Evolutionary conservation across 1,140 invertebrate genomes (phyloP).

Genomic region (Bursaphelenchus mucronatus): DNA sequence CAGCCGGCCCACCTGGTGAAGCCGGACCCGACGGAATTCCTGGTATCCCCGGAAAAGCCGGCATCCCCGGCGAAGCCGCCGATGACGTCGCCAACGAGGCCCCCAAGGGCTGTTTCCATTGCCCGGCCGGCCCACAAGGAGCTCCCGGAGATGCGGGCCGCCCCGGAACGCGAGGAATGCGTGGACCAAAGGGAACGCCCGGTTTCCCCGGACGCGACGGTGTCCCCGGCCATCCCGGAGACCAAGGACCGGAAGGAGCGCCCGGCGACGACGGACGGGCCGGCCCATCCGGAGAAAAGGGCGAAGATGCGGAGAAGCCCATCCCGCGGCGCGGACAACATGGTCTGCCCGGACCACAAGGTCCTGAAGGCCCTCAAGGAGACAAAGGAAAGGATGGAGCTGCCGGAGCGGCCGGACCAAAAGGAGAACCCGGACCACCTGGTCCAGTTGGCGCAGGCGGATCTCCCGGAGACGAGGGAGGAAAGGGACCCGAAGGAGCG

Average conservation of each 20-base stretch:
- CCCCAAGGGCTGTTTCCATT: constrained; percentile 38
- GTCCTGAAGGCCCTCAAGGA: neutral
- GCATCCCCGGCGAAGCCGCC: constrained; percentile 40
- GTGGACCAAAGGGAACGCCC: constrained; percentile 29
- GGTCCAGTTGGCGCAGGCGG: constrained; percentile 22
- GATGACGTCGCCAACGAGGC: constrained; percentile 41
- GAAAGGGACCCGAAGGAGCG: constrained; percentile 13
- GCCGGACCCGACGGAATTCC: constrained; percentile 23
- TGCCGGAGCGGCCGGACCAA: neutral
- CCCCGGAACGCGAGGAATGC: constrained; percentile 48
- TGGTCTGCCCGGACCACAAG: constrained; percentile 36
- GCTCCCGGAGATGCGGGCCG: constrained; percentile 20
- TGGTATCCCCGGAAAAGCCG: constrained; percentile 12
- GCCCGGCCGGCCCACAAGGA: constrained; percentile 36
- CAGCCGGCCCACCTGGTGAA: constrained; percentile 34
- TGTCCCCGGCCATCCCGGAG: constrained; percentile 29
- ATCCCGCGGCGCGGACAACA: constrained; percentile 36
- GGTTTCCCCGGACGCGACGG: constrained; percentile 35
- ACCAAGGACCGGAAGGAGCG: constrained; percentile 26
- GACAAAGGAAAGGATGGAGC: constrained; percentile 15
- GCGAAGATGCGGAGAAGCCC: constrained; percentile 45
- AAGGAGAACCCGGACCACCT: constrained; percentile 4
- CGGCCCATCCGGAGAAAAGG: constrained; percentile 34
- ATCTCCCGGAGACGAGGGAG: constrained; percentile 30
- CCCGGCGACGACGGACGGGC: constrained; percentile 34